Evolutionary conservation across 2,113 vertebrate species (phyloP), one percentile per base, ranked within the genome.

Genomic region (Caretta caretta): DNA sequence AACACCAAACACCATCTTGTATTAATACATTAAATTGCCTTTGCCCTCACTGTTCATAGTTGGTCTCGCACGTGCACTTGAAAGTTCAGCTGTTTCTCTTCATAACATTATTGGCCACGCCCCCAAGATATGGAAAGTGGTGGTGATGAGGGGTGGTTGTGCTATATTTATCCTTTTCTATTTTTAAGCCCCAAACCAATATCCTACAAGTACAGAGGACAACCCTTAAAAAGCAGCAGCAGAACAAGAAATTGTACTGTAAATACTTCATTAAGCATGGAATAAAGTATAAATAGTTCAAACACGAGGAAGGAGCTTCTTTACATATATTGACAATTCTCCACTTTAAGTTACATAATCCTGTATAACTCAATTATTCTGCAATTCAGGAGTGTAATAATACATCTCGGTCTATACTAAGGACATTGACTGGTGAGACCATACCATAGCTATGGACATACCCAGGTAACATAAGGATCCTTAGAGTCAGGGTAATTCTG

Each of bases 301-400:
- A 79, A 76, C 78, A 85, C 6, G 75, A 6, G 56, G 1, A 65
- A 1, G 1, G 25, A 42, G 11, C 75, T 5, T 9, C 35, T 46
- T 6, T 27, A 1, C 5, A 17, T 13, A 35, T 57, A 6, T 22
- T 16, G 76, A 0, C 42, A 2, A 14, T 78, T 25, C 83, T 8
- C 25, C n/a, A 31, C 8, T 48, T 27, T 78, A 0, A 25, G 29
- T 48, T 19, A 35, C 7, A 84, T 6, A 69, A 22, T 65, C 19
- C 82, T 46, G 19, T 3, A 17, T 27, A 83, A 91, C 54, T 27
- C 12, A 38, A 9, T 1, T 69, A 19, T 31, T 96, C 82, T 42
- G n/a, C 80, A 87, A 65, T 80, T 84, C 84, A 53, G 13, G 75
- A 31, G 31, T 6, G 29, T 13, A 65, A 16, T 24, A 69, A 88